These are phyloP conservation scores for Anastatus disparis DNA, from an alignment of 1,140 invertebrate genomes.

Conservation along the genomic window DNA sequence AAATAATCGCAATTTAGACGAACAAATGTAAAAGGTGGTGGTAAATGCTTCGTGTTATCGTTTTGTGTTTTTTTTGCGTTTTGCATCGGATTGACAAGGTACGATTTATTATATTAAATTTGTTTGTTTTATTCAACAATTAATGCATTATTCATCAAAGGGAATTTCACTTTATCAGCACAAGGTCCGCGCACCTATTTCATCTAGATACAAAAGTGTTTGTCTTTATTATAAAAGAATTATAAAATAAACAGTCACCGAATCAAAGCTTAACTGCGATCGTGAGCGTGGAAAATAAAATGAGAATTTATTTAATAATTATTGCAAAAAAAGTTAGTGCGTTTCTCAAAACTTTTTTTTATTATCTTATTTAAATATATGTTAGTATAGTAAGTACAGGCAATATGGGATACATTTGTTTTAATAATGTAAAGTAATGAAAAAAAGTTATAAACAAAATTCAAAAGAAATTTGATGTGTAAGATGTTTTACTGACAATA, in stretches of 20 bases:
- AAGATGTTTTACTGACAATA: no score
- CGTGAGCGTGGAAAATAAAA: conserved; percentile 27
- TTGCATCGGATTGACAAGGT: neutral
- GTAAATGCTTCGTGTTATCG: conserved; percentile 12
- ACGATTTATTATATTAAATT: neutral
- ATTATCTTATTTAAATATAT: neutral
- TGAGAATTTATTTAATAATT: no score
- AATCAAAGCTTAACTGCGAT: conserved; percentile 31
- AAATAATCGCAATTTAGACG: conserved; percentile 11
- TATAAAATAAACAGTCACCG: no score
- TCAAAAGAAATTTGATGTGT: no score
- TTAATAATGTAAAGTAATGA: no score
- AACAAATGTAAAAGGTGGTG: no score
- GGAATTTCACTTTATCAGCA: conserved; percentile 24
- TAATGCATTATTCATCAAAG: conserved; percentile 18
- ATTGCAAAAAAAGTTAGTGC: conserved; percentile 30
- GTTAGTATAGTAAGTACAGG: neutral
- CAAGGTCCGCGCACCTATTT: conserved; percentile 15
- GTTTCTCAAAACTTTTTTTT: conserved; percentile 32
- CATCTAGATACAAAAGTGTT: neutral
- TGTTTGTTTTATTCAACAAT: conserved; percentile 18
- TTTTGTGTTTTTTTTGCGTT: neutral
- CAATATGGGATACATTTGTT: conserved; percentile 11
- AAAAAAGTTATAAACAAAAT: no score
- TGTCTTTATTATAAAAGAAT: neutral